Percentiles rank a stretch among this genome's conserved stretches.
These are phyloP conservation scores for Rattus rattus DNA, from an alignment of 2,113 vertebrate genomes.

Conservation along the genomic window DNA sequence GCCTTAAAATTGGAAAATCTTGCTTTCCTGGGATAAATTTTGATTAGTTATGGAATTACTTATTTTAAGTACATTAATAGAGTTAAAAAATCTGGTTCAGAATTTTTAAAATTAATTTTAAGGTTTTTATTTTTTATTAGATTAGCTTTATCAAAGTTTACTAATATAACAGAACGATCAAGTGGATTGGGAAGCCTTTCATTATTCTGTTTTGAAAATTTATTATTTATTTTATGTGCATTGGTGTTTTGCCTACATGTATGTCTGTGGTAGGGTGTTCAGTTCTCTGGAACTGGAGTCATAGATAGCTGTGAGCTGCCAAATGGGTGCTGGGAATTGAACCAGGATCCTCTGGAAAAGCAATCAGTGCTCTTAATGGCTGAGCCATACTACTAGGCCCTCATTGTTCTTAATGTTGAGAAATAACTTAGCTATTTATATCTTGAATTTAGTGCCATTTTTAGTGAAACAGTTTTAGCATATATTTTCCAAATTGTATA, in stretches of 20 bases:
- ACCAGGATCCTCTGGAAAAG: no score
- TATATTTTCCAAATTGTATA: not conserved
- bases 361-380: no score
- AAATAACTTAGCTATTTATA: not conserved
- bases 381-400: no score
- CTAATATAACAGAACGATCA: not conserved
- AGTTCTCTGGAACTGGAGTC: no score
- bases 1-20: slow-evolving; percentile 21
- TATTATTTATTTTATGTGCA: no score
- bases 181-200: not conserved
- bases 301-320: no score
- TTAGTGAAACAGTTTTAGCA: not conserved
- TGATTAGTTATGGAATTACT: not conserved
- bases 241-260: no score
- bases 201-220: not conserved
- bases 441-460: slow-evolving; percentile 34
- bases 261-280: no score
- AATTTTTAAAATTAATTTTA: slow-evolving; percentile 44
- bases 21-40: slow-evolving; percentile 34
- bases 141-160: slow-evolving; percentile 4
- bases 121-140: not conserved
- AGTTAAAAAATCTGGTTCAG: not conserved
- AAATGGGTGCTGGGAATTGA: no score
- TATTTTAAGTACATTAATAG: not conserved
- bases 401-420: not conserved